A percentile compares a stretch with the other conserved stretches of the same genome.
Evolutionary conservation across 1,140 invertebrate genomes (phyloP).

Genomic region (Stegodyphus mimosarum): DNA sequence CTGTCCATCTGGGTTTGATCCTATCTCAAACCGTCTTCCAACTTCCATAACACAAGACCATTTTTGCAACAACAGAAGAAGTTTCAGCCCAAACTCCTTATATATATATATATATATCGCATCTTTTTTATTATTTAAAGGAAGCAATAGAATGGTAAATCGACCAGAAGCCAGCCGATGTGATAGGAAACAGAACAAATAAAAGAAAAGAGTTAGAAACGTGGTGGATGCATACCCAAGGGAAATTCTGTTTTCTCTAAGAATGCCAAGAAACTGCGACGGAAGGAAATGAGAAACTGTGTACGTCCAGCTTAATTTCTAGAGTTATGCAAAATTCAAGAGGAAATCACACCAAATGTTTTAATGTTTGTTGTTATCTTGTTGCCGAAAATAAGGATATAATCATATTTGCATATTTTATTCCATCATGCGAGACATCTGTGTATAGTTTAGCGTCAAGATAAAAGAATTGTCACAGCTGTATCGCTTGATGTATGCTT

Average conservation of each 20-base stretch:
- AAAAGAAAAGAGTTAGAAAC: conserved; percentile 30
- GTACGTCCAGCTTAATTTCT: conserved; percentile 30
- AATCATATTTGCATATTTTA: too few species aligned
- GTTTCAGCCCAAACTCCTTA: background rate
- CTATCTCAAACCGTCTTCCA: conserved; percentile 37
- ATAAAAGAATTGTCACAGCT: too few species aligned
- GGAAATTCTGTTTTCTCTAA: conserved; percentile 41
- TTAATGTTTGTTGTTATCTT: too few species aligned
- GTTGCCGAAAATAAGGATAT: too few species aligned
- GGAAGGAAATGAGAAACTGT: conserved; percentile 22
- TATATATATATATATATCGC: conserved; percentile 14
- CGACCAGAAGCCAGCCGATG: conserved; percentile 26
- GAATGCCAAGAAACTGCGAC: conserved; percentile 1
- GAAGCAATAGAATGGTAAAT: conserved; percentile 36
- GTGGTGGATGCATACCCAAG: conserved; percentile 25
- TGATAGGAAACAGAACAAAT: conserved; percentile 38
- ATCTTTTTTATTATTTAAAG: conserved; percentile 44
- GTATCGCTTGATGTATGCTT: too few species aligned
- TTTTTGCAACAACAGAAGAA: conserved; percentile 38
- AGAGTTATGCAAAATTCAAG: conserved; percentile 36
- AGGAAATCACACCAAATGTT: conserved; percentile 6
- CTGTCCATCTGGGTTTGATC: conserved; percentile 41
- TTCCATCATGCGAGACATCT: too few species aligned
- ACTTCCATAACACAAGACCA: conserved; percentile 44
- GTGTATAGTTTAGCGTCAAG: too few species aligned